phyloP scores from a whole-genome alignment of 2,113 vertebrate genomes.

The Rhinopithecus roxellana region DNA sequence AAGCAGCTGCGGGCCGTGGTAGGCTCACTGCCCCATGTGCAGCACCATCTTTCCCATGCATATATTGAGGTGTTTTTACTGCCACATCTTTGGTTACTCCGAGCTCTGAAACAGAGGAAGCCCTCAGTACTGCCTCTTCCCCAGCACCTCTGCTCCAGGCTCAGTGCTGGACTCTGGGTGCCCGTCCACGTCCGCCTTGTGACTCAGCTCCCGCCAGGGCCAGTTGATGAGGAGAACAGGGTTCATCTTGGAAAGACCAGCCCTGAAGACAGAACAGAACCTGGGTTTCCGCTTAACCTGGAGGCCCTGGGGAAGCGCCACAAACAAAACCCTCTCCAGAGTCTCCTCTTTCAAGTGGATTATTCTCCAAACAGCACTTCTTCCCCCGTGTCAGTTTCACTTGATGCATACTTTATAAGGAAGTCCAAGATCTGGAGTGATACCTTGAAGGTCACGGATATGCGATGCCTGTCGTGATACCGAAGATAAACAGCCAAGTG shows the following conservation, averaged over 20 bases:
- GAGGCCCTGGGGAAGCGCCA: no score
- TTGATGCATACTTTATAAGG: no score
- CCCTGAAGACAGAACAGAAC: neutral
- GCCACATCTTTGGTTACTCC: no score
- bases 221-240: neutral
- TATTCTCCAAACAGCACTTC: neutral
- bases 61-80: neutral
- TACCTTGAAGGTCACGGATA: neutral
- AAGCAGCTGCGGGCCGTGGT: fast-evolving
- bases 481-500: no score
- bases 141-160: no score
- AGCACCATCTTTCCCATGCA: no score
- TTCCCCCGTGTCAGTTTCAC: neutral
- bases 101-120: neutral
- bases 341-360: fast-evolving
- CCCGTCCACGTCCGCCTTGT: fast-evolving
- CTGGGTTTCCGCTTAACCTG: fast-evolving
- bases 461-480: neutral
- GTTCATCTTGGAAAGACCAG: neutral
- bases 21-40: no score
- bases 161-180: fast-evolving
- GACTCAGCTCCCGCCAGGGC: fast-evolving
- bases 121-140: no score
- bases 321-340: fast-evolving
- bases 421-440: neutral